Evolutionary conservation across 2,888 invertebrate species (phyloP).

Genomic region (Endomychus coccineus): DNA sequence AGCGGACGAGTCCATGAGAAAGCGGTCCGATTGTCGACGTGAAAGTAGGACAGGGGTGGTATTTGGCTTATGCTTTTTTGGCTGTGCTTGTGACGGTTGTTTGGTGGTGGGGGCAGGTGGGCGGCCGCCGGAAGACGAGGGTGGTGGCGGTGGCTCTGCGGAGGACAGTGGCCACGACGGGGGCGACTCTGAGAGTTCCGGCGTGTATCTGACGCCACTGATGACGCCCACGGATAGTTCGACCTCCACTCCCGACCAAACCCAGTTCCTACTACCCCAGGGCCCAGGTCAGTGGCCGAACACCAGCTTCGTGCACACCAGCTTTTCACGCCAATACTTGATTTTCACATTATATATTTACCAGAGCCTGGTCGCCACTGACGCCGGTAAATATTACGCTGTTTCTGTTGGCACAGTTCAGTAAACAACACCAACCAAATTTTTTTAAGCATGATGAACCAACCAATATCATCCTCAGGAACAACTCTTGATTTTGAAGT

Average conservation of each 20-base stretch:
- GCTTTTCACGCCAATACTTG: too few relatives aligned
- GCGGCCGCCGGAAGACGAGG: slow-evolving; percentile 35
- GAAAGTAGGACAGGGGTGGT: slow-evolving; percentile 25
- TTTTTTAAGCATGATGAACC: too few relatives aligned
- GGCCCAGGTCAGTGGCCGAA: slow-evolving; percentile 46
- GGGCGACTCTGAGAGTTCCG: slow-evolving; percentile 15
- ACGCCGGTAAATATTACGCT: too few relatives aligned
- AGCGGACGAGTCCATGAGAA: slow-evolving; percentile 12
- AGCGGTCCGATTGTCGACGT: slow-evolving; percentile 14
- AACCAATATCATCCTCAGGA: too few relatives aligned
- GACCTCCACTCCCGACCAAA: slow-evolving; percentile 31
- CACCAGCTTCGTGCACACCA: slow-evolving; percentile 31
- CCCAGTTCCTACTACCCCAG: slow-evolving; percentile 35
- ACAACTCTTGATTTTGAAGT: too few relatives aligned
- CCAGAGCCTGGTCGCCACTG: too few relatives aligned
- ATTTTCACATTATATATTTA: too few relatives aligned
- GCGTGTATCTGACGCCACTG: slow-evolving; percentile 23
- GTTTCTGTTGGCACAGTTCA: too few relatives aligned
- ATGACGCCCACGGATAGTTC: slow-evolving; percentile 19
- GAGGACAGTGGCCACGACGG: slow-evolving; percentile 2
- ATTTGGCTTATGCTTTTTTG: slow-evolving; percentile 39
- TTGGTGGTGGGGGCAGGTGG: slow-evolving; percentile 37
- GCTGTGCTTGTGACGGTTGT: slow-evolving; percentile 40
- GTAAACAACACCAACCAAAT: too few relatives aligned
- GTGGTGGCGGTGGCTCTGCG: slow-evolving; percentile 24